phyloP scores from a whole-genome alignment of 2,888 invertebrate genomes.

The Nudaria mundana region DNA sequence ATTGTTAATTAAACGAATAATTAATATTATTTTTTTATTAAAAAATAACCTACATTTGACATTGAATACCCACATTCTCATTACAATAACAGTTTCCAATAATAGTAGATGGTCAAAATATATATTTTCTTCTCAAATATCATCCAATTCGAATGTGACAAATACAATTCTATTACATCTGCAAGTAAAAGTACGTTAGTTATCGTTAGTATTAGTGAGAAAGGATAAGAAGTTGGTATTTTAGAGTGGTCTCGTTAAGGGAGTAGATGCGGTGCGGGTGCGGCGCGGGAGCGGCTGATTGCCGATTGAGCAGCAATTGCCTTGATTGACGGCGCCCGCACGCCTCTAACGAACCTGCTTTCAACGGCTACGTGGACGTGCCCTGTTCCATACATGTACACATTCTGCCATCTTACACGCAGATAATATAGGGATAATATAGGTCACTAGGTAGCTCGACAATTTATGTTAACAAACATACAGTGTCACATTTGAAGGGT shows the following conservation, averaged over 20 bases:
- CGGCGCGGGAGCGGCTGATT: constrained; percentile 64
- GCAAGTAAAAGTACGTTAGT: constrained; percentile 23
- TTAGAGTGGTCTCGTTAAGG: constrained; percentile 69
- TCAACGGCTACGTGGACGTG: constrained; percentile 65
- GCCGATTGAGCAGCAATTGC: constrained; percentile 81
- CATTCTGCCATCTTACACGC: constrained; percentile 24
- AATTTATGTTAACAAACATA: not conserved
- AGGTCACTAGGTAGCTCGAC: constrained; percentile 1
- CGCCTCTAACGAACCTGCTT: constrained; percentile 77
- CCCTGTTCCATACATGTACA: constrained; percentile 33
- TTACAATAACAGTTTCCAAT: no score
- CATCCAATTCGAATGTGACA: not conserved
- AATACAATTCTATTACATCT: constrained; percentile 7
- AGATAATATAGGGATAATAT: constrained; percentile 4
- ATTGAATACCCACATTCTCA: no score
- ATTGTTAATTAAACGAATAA: no score
- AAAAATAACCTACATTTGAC: no score
- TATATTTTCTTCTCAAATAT: no score
- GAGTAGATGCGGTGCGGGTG: constrained; percentile 18
- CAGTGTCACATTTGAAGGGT: no score
- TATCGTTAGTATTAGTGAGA: constrained; percentile 50
- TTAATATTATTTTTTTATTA: no score
- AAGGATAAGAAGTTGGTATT: constrained; percentile 61
- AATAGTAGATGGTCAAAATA: no score
- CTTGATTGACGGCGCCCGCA: constrained; percentile 78